Base-by-base conservation (phyloP, 2,797 vertebrate genomes). In the Craterocephalus amniculus region DNA sequence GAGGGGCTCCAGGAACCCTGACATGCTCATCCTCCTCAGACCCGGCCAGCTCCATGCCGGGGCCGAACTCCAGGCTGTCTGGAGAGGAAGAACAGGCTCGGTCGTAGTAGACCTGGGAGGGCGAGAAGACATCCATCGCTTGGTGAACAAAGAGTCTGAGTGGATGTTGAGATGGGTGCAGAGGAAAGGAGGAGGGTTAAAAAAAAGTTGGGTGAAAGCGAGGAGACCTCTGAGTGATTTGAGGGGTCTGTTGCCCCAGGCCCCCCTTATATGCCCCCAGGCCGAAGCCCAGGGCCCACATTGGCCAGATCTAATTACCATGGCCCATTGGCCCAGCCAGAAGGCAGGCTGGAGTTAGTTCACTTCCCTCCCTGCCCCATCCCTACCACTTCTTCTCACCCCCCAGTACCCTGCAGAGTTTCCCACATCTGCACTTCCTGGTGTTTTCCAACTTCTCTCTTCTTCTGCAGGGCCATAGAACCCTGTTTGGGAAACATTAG, bases 21-120 rank as follows among this genome's bases (percentile, higher is more conserved):
- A 99, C 88, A 26, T 99, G 97, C 43, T 97, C 96, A 38, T 98
- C 97, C 77, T 95, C 95, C 4, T 98, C 97, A 0, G 96, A 96
- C 76, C 95, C 87, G 5, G 80, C 85, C 8, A 95, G 91, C 63
- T 95, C 89, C 16, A 93, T 90, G 64, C 90, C 92, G 32, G 90
- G 57, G 58, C 90, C 95, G 4, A 96, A 96, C 67, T 96, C 96
- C 27, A 93, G 63, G 73, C 91, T 94, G 81, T 97, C 97, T 0
- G 97, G 96, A 18, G 97, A 97, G 0, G 96, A 95, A 51, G 95
- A 88, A 35, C 96, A 97, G 35, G 95, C 93, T 72, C 95, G 90
- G 63, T 96, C 96, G 24, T 96, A 97, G 93, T 96, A 98, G 79
- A 95, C 94, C 76, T 96, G 95, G n/a, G 96, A 95, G 3, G 96